Conservation (phyloP, 2,113 vertebrate genomes). For the Lagenorhynchus albirostris region DNA sequence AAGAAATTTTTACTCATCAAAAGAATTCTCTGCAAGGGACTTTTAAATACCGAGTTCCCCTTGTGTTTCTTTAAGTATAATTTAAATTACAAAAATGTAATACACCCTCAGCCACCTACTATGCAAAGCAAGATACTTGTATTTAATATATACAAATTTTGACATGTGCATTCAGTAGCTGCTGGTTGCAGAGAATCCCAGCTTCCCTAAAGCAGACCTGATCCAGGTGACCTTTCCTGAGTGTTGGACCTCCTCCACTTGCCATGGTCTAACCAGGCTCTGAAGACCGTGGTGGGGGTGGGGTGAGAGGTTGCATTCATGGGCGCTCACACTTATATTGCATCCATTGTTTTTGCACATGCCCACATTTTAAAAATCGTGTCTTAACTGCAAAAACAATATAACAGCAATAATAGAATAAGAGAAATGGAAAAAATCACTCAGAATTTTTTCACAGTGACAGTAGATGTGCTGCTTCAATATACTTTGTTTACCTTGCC, state of each 20-base stretch:
- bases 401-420: background rate
- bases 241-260: background rate
- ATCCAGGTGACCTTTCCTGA: background rate
- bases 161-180: background rate
- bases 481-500: background rate
- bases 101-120: background rate
- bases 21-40: background rate
- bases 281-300: background rate
- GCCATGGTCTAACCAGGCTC: background rate
- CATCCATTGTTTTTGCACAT: background rate
- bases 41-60: slow-evolving; percentile 10
- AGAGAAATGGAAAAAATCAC: background rate
- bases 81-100: slow-evolving; percentile 6
- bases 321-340: background rate
- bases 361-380: background rate
- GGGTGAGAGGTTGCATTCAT: background rate
- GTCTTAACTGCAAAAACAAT: background rate
- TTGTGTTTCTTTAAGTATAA: background rate
- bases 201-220: background rate
- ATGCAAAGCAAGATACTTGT: background rate
- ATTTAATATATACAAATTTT: background rate
- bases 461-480: background rate
- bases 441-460: background rate
- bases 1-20: background rate
- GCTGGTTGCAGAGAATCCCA: background rate